These are phyloP conservation scores for Drosophila tristis DNA, from an alignment of 1,140 invertebrate genomes.

Conservation along the genomic window DNA sequence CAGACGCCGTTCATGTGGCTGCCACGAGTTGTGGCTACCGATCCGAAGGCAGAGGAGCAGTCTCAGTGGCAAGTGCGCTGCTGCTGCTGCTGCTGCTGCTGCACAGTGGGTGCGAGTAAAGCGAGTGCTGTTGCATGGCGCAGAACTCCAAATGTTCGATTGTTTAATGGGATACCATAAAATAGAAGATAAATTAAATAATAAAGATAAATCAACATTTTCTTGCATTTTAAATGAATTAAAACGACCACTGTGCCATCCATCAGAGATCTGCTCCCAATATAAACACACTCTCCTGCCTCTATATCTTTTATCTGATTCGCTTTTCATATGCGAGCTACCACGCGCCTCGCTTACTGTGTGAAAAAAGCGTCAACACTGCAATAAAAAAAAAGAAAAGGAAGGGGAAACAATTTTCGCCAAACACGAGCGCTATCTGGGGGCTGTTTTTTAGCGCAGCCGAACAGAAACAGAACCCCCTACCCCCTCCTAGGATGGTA, in stretches of 20 bases:
- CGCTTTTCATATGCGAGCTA: slow-evolving; percentile 41
- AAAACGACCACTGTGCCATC: slow-evolving; percentile 48
- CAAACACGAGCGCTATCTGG: slow-evolving; percentile 26
- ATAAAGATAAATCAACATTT: neutral
- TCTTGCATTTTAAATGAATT: neutral
- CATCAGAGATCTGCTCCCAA: slow-evolving; percentile 43
- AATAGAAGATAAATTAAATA: neutral
- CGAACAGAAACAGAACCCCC: slow-evolving; percentile 3
- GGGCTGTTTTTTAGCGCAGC: slow-evolving; percentile 68
- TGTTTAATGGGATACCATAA: slow-evolving; percentile 11
- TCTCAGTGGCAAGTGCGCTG: slow-evolving; percentile 30
- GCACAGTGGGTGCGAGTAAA: slow-evolving; percentile 51
- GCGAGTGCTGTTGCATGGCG: neutral
- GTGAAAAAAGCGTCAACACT: slow-evolving; percentile 75
- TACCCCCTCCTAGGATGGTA: slow-evolving; percentile 14
- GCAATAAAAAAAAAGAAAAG: slow-evolving; percentile 43
- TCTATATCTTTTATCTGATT: slow-evolving; percentile 73
- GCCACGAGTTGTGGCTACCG: slow-evolving; percentile 58
- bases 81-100: neutral
- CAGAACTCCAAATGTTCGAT: neutral
- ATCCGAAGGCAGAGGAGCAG: slow-evolving; percentile 5
- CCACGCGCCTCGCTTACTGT: slow-evolving; percentile 60
- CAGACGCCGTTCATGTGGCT: slow-evolving; percentile 69
- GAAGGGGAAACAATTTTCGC: slow-evolving; percentile 26
- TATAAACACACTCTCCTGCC: slow-evolving; percentile 60